Evolutionary conservation across 2,113 vertebrate species (phyloP), one percentile per base, ranked within the genome.

Genomic region (Seriola rivoliana): DNA sequence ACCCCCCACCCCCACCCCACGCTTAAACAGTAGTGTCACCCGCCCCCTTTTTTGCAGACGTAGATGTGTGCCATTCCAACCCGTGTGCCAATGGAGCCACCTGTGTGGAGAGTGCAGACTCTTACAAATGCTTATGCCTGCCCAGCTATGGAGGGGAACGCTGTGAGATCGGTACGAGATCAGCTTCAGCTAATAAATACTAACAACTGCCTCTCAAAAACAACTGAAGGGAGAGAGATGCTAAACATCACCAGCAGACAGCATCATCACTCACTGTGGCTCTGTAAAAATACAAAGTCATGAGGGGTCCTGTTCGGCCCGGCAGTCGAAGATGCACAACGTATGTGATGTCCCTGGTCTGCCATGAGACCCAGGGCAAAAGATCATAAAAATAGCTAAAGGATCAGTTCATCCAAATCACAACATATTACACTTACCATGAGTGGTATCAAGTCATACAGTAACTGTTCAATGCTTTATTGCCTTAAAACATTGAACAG

Each of bases 101-200:
- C 95, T 99, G 98, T 96, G 92, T 93, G 92, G 97, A 98, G 90
- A 96, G 94, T 89, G 95, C 95, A 94, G 95, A 97, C 95, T 95
- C 95, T 97, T 99, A 97, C 97, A 97, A 96, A 97, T 99, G 98
- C 97, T 98, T 99, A 96, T 99, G 98, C 96, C 98, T 99, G 95
- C 97, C 98, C 95, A 99, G 97, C 97, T 99, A 99, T 93, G 96
- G 96, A 98, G 98, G 98, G 94, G 92, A 97, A 95, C 96, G 91
- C 94, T 99, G 98, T 95, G 95, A 99, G 95, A 96, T 97, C 85
- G 98, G 98, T 99, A 99, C 85, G 97, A 96, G 95, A 95, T 94
- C 87, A 85, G 97, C 97, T 99, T 97, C 95, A 96, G 97, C 97
- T 98, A 96, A 97, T 91, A 92, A 69, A 88, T 91, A 97, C 97